phyloP scores from a whole-genome alignment of 1,140 invertebrate species.

The Zophobas morio region DNA sequence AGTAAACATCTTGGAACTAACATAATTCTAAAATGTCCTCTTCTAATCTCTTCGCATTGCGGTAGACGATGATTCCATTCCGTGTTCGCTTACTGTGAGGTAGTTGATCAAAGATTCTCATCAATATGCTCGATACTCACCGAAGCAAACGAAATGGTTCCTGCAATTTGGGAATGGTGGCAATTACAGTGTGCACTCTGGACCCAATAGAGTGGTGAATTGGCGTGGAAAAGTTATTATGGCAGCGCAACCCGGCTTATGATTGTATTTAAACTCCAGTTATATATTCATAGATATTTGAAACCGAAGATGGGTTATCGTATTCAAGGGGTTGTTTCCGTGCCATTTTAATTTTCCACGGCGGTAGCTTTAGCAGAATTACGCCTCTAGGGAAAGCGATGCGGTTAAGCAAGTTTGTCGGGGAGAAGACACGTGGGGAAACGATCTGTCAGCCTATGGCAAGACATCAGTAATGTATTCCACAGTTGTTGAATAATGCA shows the following conservation, averaged over 20 bases:
- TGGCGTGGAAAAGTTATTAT: constrained; percentile 27
- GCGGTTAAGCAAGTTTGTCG: constrained; percentile 43
- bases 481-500: constrained; percentile 41
- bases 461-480: constrained; percentile 42
- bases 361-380: constrained; percentile 48
- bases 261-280: constrained; percentile 37
- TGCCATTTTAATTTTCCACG: constrained; percentile 53
- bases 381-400: constrained; percentile 42
- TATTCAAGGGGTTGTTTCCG: constrained; percentile 37
- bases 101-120: not conserved
- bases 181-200: constrained; percentile 6
- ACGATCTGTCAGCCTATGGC: constrained; percentile 46
- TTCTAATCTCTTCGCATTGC: no score
- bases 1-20: no score
- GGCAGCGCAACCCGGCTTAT: constrained; percentile 22
- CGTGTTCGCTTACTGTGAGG: no score
- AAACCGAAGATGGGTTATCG: constrained; percentile 41
- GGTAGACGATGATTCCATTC: no score
- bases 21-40: no score
- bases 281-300: constrained; percentile 43
- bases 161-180: constrained; percentile 26
- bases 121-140: not conserved
- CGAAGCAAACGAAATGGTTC: not conserved
- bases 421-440: constrained; percentile 38
- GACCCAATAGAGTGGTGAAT: constrained; percentile 21